Conservation (phyloP, 2,797 vertebrate genomes). For the Echeneis naucrates region DNA sequence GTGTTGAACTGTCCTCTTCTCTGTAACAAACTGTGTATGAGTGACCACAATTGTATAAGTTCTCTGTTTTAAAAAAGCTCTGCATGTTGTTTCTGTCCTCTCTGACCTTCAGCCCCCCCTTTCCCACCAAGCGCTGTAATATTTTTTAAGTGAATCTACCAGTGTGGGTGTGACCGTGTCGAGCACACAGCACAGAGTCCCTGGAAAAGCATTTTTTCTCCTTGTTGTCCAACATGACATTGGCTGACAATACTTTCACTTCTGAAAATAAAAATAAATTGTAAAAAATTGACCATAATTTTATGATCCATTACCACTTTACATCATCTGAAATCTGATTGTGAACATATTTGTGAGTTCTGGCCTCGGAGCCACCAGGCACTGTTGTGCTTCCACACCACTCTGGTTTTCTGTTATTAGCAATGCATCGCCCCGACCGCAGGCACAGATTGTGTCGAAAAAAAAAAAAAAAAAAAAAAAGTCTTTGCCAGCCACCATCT, state of each 20-base stretch:
- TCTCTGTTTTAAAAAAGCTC: background rate
- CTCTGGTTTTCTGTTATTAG: conserved; percentile 82
- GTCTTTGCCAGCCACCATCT: conserved; percentile 79
- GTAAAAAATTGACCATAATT: conserved; percentile 15
- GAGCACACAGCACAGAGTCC: background rate
- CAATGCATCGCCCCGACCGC: conserved; percentile 81
- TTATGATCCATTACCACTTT: conserved; percentile 27
- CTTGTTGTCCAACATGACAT: conserved; percentile 16
- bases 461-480: conserved; percentile 46
- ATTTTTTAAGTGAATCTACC: conserved; percentile 12
- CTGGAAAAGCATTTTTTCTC: conserved; percentile 20
- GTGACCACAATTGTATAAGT: conserved; percentile 7
- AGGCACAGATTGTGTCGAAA: conserved; percentile 83
- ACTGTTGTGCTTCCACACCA: conserved; percentile 73
- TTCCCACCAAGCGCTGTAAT: conserved; percentile 25
- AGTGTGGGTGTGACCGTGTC: conserved; percentile 19
- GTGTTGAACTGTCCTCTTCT: background rate
- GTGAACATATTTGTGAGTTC: conserved; percentile 65
- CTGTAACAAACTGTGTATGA: background rate
- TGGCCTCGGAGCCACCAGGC: conserved; percentile 66
- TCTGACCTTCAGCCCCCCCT: background rate
- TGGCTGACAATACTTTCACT: conserved; percentile 1
- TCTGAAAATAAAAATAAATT: conserved; percentile 43
- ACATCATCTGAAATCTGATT: conserved; percentile 57
- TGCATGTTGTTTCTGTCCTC: background rate